Percentiles rank a stretch among this genome's conserved stretches.
Conservation (phyloP, 2,888 invertebrate species). For the Caenorhabditis sp. region DNA sequence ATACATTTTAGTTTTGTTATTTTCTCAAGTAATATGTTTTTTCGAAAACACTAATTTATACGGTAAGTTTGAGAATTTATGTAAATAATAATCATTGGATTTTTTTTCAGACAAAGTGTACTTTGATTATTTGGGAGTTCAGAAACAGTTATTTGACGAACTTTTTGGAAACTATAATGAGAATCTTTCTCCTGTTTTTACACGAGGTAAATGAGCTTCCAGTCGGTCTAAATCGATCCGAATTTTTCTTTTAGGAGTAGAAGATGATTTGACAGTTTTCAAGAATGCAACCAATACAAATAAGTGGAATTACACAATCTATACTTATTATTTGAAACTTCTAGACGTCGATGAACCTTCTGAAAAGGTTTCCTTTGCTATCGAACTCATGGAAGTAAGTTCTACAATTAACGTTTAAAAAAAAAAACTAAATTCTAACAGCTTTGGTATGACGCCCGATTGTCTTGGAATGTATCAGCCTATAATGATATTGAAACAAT, state of each 20-base stretch:
- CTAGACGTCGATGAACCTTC: conserved; percentile 27
- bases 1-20: neutral
- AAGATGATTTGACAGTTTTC: conserved; percentile 10
- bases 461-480: conserved; percentile 13
- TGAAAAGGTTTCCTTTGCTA: conserved; percentile 27
- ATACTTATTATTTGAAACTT: conserved; percentile 30
- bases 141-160: neutral
- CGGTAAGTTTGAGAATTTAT: conserved; percentile 6
- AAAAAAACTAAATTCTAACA: neutral
- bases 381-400: conserved; percentile 29
- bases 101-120: neutral
- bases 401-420: neutral
- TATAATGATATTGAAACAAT: conserved; percentile 8
- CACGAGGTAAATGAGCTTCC: conserved; percentile 16
- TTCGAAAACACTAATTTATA: conserved; percentile 19
- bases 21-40: neutral
- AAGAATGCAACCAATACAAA: neutral
- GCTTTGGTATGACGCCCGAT: conserved; percentile 25
- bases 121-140: neutral
- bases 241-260: neutral
- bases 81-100: too few species aligned
- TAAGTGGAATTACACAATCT: conserved; percentile 19
- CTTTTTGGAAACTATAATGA: neutral
- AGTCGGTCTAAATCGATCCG: too few species aligned
- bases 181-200: conserved; percentile 16